Evolutionary conservation across 2,113 vertebrate genomes (phyloP).

Genomic region (Edolisoma coerulescens): DNA sequence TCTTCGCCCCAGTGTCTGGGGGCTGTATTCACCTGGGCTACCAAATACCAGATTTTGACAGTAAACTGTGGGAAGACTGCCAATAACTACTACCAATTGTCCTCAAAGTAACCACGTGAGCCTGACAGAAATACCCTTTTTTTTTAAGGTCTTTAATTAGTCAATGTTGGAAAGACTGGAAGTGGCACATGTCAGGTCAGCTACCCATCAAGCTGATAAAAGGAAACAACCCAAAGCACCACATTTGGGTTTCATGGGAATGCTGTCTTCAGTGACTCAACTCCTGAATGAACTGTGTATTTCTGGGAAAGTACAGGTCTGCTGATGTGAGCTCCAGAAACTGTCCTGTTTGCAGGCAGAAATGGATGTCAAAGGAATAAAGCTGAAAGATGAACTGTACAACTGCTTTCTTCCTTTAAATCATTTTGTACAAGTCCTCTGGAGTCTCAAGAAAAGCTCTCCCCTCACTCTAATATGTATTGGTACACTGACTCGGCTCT

Average conservation of each 20-base stretch:
- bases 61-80: neutral
- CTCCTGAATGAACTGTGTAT: neutral
- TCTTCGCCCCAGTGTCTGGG: neutral
- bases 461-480: accelerated
- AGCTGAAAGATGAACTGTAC: neutral
- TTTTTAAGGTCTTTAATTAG: neutral
- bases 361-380: neutral
- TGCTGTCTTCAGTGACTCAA: neutral
- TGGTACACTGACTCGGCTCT: accelerated
- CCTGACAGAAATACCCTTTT: neutral
- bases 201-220: neutral
- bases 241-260: neutral
- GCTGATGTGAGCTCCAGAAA: neutral
- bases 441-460: neutral
- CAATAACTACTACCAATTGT: neutral
- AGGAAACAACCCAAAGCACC: neutral
- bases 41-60: neutral
- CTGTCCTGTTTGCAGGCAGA: neutral
- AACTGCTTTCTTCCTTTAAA: neutral
- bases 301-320: neutral
- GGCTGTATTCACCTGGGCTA: neutral
- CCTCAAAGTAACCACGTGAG: accelerated
- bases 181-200: constrained; percentile 1
- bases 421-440: neutral
- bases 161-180: neutral